Evolutionary conservation across 2,888 invertebrate genomes (phyloP), one percentile per base, ranked within the genome.

Genomic region (Leptopilina myrica): DNA sequence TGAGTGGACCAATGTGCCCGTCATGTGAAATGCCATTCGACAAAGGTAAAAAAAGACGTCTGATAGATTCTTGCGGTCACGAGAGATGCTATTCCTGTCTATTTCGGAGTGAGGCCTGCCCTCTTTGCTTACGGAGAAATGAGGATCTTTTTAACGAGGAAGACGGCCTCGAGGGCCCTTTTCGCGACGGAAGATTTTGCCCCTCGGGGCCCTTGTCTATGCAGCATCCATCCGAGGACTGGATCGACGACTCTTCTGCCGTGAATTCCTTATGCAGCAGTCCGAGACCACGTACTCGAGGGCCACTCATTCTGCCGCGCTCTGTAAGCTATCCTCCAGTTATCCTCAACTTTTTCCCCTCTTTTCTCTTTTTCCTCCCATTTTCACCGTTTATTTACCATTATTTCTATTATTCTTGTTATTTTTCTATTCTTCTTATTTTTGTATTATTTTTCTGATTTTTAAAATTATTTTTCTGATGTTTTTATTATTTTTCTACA

Each of bases 11-110:
- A 76, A 94, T 93, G 83, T 97, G 97, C 92, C 97, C 97, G 84
- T 96, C 96, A 92, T 97, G 97, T 93, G 96, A 95, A 92, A 97
- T 97, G 95, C 97, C 98, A 87, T 98, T 98, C 93, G 98, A 98
- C 93, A 97, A 98, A 93, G 98, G 98, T 92, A 98, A 98, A 93
- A 98, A 98, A 93, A 95, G 98, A 92, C 96, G 97, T 92, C 94
- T 98, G 90, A 98, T 98, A 91, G 98, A 98, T 93, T 96, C 97
- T 82, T 98, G 98, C 92, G 98, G 98, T 86, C 98, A 98, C 94
- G 98, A 98, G 92, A 94, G 98, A 83, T 98, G 98, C 92, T 98
- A 98, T 94, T 96, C 97, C 86, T 98, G 98, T 92, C 96, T 98
- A 95, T 97, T 98, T 93, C 95, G 95, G 88, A 97, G 96, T 93